These are phyloP conservation scores for Spodoptera picta DNA, from an alignment of 2,888 invertebrate genomes.

Conservation along the genomic window DNA sequence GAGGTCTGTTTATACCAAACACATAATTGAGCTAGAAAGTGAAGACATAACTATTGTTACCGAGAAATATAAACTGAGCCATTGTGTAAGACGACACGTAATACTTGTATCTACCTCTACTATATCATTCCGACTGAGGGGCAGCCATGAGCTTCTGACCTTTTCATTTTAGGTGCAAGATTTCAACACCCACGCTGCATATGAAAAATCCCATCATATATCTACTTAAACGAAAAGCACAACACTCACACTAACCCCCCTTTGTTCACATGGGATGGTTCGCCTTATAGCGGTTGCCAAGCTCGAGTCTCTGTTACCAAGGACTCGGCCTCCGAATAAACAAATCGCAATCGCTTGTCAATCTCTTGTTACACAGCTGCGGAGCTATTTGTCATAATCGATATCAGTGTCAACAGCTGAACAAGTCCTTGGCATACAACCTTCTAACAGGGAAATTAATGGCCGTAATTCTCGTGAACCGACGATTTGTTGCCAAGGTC, in stretches of 20 bases:
- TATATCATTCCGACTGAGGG: neutral
- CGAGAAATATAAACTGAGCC: slow-evolving; percentile 12
- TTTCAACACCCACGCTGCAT: too few species aligned
- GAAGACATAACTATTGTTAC: slow-evolving; percentile 19
- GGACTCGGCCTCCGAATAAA: slow-evolving; percentile 21
- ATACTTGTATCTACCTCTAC: neutral
- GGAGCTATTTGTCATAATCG: slow-evolving; percentile 56
- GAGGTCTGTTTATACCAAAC: slow-evolving; percentile 41
- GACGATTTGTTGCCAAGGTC: slow-evolving; percentile 67
- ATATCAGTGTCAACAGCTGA: slow-evolving; percentile 58
- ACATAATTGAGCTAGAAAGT: slow-evolving; percentile 36
- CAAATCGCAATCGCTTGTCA: slow-evolving; percentile 31
- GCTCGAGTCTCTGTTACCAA: slow-evolving; percentile 8
- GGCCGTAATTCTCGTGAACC: slow-evolving; percentile 50
- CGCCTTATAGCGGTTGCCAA: slow-evolving; percentile 12
- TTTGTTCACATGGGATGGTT: neutral
- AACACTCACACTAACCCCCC: too few species aligned
- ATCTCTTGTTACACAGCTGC: slow-evolving; percentile 41
- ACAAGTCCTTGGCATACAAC: slow-evolving; percentile 59
- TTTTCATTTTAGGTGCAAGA: too few species aligned
- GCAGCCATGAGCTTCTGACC: too few species aligned
- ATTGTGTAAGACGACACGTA: slow-evolving; percentile 1
- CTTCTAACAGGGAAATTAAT: slow-evolving; percentile 64
- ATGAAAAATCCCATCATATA: too few species aligned
- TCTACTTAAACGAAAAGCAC: too few species aligned